Evolutionary conservation across 2,888 invertebrate species (phyloP).

Genomic region (Plebejus argus): DNA sequence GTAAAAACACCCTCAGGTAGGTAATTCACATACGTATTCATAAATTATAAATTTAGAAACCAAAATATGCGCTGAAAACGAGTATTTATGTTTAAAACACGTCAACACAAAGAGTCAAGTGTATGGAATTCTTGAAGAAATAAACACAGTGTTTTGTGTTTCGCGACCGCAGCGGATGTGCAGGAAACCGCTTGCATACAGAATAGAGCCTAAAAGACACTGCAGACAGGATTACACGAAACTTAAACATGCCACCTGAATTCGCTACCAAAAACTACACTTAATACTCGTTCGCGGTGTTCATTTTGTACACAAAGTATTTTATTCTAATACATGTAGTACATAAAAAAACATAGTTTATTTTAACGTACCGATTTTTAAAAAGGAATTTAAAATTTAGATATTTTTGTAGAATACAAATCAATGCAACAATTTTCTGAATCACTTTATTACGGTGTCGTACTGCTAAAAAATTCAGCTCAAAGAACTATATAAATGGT

Average conservation of each 20-base stretch:
- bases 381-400: no score
- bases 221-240: conserved; percentile 77
- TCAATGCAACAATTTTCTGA: neutral
- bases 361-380: no score
- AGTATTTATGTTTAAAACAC: conserved; percentile 65
- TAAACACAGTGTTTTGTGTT: conserved; percentile 78
- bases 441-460: neutral
- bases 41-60: neutral
- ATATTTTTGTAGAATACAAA: neutral
- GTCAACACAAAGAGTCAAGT: conserved; percentile 74
- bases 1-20: no score
- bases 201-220: conserved; percentile 80
- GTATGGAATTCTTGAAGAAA: conserved; percentile 76
- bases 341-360: no score
- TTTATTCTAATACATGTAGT: no score
- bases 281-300: neutral
- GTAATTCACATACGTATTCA: neutral
- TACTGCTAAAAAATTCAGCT: neutral
- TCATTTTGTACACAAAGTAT: neutral
- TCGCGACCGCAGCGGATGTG: conserved; percentile 78
- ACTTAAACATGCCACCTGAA: conserved; percentile 75
- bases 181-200: conserved; percentile 79
- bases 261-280: conserved; percentile 57
- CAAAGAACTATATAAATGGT: conserved; percentile 42
- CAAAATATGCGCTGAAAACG: neutral